Conservation (phyloP, 2,113 vertebrate species). For the Petrocephalus zakoni region DNA sequence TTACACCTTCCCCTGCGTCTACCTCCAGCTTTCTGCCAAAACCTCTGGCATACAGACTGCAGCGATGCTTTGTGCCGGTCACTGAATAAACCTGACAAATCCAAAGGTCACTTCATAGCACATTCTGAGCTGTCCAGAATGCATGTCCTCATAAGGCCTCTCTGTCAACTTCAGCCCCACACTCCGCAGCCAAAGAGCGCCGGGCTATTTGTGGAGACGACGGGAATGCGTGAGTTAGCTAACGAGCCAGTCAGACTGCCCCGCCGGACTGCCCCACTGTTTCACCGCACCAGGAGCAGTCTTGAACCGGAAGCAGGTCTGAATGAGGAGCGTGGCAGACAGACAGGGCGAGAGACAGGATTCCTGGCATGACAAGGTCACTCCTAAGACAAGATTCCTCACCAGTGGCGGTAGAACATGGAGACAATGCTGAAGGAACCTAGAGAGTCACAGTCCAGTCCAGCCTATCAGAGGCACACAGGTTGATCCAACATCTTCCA, state of each 20-base stretch:
- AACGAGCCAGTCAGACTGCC: neutral
- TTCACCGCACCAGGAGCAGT: too few relatives aligned
- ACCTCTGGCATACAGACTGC: neutral
- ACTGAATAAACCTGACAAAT: neutral
- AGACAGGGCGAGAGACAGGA: neutral
- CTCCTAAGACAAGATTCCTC: neutral
- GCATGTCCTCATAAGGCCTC: neutral
- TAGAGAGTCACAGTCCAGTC: neutral
- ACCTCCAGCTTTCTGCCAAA: neutral
- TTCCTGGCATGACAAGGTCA: neutral
- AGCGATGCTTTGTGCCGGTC: neutral
- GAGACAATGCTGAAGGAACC: neutral
- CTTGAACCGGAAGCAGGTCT: neutral
- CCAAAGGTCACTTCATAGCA: neutral
- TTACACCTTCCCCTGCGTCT: neutral
- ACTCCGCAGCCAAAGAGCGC: neutral
- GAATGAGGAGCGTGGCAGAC: neutral
- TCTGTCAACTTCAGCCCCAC: neutral
- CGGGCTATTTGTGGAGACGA: neutral
- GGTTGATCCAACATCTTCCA: neutral
- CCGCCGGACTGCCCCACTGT: neutral
- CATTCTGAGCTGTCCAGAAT: neutral
- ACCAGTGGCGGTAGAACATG: neutral
- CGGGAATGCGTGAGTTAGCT: neutral
- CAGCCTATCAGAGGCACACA: neutral